Conservation (phyloP, 1,140 invertebrate species). For the Bombus pyrosoma region DNA sequence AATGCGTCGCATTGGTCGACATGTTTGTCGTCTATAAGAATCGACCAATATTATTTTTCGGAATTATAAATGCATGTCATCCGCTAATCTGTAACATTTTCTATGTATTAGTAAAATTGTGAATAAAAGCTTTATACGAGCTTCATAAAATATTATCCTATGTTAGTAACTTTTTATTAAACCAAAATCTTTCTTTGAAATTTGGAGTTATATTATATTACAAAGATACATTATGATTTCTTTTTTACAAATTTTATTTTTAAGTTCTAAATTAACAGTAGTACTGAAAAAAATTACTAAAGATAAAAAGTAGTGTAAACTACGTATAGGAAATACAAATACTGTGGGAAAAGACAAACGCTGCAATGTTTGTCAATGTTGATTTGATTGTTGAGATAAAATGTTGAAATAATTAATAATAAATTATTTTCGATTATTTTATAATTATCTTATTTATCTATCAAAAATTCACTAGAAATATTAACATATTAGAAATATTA, state of each 20-base stretch:
- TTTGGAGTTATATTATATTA: background rate
- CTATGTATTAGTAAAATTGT: background rate
- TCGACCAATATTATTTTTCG: constrained; percentile 13
- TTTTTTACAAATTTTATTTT: background rate
- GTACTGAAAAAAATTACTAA: background rate
- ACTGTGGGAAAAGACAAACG: too few relatives aligned
- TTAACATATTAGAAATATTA: background rate
- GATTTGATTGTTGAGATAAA: background rate
- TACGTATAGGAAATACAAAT: background rate
- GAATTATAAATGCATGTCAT: background rate
- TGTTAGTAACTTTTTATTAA: background rate
- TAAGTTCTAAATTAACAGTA: background rate
- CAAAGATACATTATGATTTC: background rate
- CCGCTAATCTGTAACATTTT: constrained; percentile 1
- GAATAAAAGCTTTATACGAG: background rate
- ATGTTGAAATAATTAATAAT: background rate
- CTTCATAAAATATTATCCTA: background rate
- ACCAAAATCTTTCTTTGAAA: background rate
- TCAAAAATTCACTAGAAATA: background rate
- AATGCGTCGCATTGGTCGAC: constrained; percentile 47
- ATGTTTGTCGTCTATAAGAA: background rate
- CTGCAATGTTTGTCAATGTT: background rate
- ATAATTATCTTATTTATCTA: background rate
- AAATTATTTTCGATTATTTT: background rate
- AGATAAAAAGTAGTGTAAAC: background rate